A percentile compares a stretch with the other conserved stretches of the same genome.
Evolutionary conservation across 2,113 vertebrate genomes (phyloP).

Genomic region (Eulemur macaco): DNA sequence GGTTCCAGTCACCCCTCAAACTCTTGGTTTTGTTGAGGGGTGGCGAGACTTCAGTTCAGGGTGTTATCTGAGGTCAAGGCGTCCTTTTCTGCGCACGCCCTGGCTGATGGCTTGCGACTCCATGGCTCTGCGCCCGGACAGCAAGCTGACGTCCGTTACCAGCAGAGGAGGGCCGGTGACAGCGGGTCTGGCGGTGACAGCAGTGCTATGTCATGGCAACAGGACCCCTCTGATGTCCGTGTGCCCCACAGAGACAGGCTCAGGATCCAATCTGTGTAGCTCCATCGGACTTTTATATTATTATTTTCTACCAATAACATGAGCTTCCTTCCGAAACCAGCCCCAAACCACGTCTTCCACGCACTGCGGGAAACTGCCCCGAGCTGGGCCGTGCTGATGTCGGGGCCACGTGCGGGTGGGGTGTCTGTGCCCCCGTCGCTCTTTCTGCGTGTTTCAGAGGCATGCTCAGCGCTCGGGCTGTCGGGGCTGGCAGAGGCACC

Average conservation of each 20-base stretch:
- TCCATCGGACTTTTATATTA: background rate
- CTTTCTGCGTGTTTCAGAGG: background rate
- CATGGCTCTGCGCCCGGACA: too few relatives aligned
- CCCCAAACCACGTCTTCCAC: background rate
- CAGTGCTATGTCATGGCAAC: fast-evolving
- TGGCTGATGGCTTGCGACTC: too few relatives aligned
- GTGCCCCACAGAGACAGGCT: background rate
- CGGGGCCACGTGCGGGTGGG: fast-evolving
- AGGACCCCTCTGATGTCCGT: background rate
- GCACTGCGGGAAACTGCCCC: background rate
- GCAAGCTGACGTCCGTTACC: too few relatives aligned
- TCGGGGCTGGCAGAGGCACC: background rate
- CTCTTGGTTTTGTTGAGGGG: too few relatives aligned
- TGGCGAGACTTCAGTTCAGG: too few relatives aligned
- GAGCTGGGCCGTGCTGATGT: background rate
- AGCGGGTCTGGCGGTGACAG: too few relatives aligned
- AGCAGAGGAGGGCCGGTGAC: too few relatives aligned
- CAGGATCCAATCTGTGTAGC: background rate
- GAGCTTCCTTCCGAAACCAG: background rate
- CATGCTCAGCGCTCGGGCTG: too few relatives aligned
- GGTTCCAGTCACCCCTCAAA: too few relatives aligned
- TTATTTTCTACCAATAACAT: background rate
- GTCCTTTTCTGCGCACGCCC: too few relatives aligned
- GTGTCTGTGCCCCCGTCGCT: background rate
- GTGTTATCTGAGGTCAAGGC: too few relatives aligned